Base-by-base conservation (phyloP, 2,113 vertebrate genomes). In the Myotis lucifugus region DNA sequence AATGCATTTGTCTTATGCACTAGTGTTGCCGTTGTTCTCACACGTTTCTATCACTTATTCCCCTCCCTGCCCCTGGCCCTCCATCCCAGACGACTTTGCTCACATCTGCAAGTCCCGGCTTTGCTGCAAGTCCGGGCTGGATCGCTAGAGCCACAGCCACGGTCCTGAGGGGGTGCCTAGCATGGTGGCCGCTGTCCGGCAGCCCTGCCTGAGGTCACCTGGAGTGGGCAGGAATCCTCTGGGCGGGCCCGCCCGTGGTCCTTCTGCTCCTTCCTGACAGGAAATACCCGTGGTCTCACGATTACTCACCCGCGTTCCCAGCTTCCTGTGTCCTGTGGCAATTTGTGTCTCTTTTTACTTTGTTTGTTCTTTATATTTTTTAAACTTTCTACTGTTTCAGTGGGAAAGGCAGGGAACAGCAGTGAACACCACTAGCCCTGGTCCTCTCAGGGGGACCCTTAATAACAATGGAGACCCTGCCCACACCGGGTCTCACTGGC, bases 311-410 rank as follows among this genome's bases (percentile, higher is more conserved):
- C 61, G 25, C 1, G 1, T n/a, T 9, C 50, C 69, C 70, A 56
- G 46, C 34, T 85, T 92, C 94, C 94, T 93, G 82, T 54, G 61
- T 64, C 46, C 34, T 46, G 72, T 13, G 66, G 86, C 27, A 4
- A 21, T 37, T 42, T 77, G 50, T 59, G 34, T 81, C 59, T 83
- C 32, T 83, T 54, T 78, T 66, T 19, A 40, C 37, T 86, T 86
- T 89, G 61, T 70, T 86, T 93, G 73, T 19, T 90, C 78, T 90
- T 54, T 37, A 42, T 37, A 25, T 77, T 74, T 90, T 93, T 88
- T 46, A 17, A 87, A 54, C 23, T 32, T 78, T 37, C 88, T 87
- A 69, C 19, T 17, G 40, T 69, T 73, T 42, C 13, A 25, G 76
- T 7, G n/a, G 50, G 86, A 59, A 79, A 83, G 13, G 27, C 8